Conservation (phyloP, 2,113 vertebrate genomes). For the Arizona elegans region DNA sequence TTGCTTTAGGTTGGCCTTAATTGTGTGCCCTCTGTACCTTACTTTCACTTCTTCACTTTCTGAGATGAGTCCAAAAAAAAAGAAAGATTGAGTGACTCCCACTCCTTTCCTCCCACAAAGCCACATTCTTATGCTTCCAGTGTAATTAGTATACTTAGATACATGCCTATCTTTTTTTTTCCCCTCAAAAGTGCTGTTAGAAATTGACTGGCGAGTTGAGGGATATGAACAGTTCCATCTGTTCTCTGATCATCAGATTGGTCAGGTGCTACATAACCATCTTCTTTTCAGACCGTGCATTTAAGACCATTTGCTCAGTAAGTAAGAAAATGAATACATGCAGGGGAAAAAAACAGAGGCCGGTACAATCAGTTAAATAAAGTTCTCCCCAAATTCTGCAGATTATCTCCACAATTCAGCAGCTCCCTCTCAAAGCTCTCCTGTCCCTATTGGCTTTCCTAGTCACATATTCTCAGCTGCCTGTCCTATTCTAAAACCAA, state of each 20-base stretch:
- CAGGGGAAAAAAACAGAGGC: accelerated
- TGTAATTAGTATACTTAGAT: background rate
- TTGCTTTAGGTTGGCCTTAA: background rate
- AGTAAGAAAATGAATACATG: background rate
- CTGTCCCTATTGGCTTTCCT: background rate
- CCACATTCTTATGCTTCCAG: background rate
- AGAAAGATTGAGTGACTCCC: background rate
- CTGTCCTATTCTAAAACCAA: background rate
- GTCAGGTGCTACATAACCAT: background rate
- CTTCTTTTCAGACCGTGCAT: background rate
- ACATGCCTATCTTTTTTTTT: background rate
- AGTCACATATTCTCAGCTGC: background rate
- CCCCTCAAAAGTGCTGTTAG: background rate
- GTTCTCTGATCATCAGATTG: background rate
- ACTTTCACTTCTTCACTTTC: background rate
- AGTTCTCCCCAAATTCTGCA: background rate
- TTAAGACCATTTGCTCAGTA: background rate
- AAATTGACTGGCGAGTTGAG: background rate
- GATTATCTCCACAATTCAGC: background rate
- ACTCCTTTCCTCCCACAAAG: background rate
- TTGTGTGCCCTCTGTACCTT: background rate
- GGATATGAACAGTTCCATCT: background rate
- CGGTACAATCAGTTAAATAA: background rate
- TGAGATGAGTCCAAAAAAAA: background rate
- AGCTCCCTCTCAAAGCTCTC: background rate